These are phyloP conservation scores for Camptogramma bilineatum DNA, from an alignment of 2,888 invertebrate genomes.

Conservation along the genomic window DNA sequence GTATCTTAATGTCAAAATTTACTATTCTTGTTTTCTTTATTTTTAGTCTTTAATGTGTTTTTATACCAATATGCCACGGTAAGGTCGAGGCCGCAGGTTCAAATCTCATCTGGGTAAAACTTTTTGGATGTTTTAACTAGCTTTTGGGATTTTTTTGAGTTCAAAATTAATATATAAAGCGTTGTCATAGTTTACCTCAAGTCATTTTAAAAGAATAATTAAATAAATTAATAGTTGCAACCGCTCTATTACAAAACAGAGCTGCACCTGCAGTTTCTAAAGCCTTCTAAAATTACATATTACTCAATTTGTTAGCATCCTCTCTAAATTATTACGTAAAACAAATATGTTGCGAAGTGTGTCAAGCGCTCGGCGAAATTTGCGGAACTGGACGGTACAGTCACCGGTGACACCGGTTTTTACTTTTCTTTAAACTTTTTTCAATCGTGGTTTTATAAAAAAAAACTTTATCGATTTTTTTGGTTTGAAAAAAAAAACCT, in stretches of 20 bases:
- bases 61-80: too few relatives aligned
- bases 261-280: conserved; percentile 29
- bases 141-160: too few relatives aligned
- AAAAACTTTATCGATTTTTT: not conserved
- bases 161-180: too few relatives aligned
- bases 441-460: not conserved
- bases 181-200: too few relatives aligned
- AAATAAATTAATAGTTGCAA: not conserved
- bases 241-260: conserved; percentile 20
- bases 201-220: not conserved
- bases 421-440: conserved; percentile 8
- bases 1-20: too few relatives aligned
- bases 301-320: conserved; percentile 50
- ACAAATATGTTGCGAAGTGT: conserved; percentile 52
- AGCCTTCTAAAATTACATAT: conserved; percentile 44
- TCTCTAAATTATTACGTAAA: conserved; percentile 54
- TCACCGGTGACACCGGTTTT: conserved; percentile 21
- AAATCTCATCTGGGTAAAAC: too few relatives aligned
- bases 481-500: too few relatives aligned
- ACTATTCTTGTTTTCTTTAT: too few relatives aligned
- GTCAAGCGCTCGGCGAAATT: conserved; percentile 49
- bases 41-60: too few relatives aligned
- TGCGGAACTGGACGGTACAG: conserved; percentile 45
- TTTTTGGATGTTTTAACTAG: too few relatives aligned
- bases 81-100: too few relatives aligned